Evolutionary conservation across 1,140 invertebrate genomes (phyloP).

Genomic region (Ips nitidus): DNA sequence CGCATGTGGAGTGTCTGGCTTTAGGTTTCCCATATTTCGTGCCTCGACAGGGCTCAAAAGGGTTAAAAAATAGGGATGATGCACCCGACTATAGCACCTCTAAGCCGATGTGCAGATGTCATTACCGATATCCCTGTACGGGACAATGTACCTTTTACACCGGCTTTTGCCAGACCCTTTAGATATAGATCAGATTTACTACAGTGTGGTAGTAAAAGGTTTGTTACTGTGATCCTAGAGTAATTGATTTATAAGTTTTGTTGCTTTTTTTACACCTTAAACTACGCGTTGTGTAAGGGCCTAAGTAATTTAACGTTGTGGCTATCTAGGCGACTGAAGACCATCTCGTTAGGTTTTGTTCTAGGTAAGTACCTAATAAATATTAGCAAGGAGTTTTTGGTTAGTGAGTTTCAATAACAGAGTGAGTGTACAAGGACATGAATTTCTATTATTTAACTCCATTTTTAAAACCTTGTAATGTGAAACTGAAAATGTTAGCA

Average conservation of each 20-base stretch:
- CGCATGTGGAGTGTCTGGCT: too few relatives aligned
- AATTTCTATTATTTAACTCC: too few relatives aligned
- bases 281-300: neutral
- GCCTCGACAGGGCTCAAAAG: slow-evolving; percentile 43
- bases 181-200: slow-evolving; percentile 30
- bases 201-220: slow-evolving; percentile 5
- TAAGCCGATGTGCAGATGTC: slow-evolving; percentile 43
- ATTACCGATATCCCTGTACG: slow-evolving; percentile 32
- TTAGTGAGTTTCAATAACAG: slow-evolving; percentile 40
- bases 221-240: slow-evolving; percentile 1
- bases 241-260: slow-evolving; percentile 10
- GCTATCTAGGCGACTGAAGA: slow-evolving; percentile 29
- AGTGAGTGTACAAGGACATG: neutral
- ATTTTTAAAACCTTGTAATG: too few relatives aligned
- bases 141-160: slow-evolving; percentile 31
- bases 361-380: slow-evolving; percentile 48
- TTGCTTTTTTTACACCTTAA: neutral
- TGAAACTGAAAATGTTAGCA: too few relatives aligned
- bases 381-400: slow-evolving; percentile 40
- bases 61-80: slow-evolving; percentile 43
- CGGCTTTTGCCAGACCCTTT: slow-evolving; percentile 15
- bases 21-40: slow-evolving; percentile 36
- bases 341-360: slow-evolving; percentile 41
- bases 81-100: slow-evolving; percentile 27
- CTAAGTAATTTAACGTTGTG: slow-evolving; percentile 31